These are phyloP conservation scores for Morpho deidamia DNA, from an alignment of 2,888 invertebrate species.

Conservation along the genomic window DNA sequence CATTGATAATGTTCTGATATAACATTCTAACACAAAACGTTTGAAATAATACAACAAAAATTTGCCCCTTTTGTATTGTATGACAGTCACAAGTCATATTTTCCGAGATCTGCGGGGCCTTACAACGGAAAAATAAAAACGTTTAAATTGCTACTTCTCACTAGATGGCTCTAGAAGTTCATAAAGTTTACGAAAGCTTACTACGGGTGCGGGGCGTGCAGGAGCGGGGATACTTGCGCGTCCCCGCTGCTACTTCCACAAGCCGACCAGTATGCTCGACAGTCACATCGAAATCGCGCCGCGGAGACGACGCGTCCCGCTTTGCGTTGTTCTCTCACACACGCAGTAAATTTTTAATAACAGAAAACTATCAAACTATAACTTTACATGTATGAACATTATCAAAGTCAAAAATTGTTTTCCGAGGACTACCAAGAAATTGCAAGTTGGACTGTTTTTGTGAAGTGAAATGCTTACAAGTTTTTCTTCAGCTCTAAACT, in stretches of 20 bases:
- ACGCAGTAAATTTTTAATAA: conserved; percentile 69
- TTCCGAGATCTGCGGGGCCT: not conserved
- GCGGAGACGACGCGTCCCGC: conserved; percentile 53
- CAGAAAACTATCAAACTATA: conserved; percentile 52
- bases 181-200: conserved; percentile 40
- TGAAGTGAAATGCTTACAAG: conserved; percentile 71
- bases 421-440: conserved; percentile 37
- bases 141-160: conserved; percentile 32
- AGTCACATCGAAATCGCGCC: conserved; percentile 68
- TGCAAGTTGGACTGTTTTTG: conserved; percentile 48
- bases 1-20: too few relatives aligned
- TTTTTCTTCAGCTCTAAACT: conserved; percentile 65
- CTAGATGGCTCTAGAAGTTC: conserved; percentile 51
- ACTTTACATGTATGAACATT: conserved; percentile 45
- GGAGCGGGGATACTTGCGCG: conserved; percentile 58
- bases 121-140: not conserved
- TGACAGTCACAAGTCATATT: too few relatives aligned
- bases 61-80: too few relatives aligned
- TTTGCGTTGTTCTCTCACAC: conserved; percentile 50
- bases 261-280: conserved; percentile 59
- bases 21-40: too few relatives aligned
- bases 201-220: conserved; percentile 41
- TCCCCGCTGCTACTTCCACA: conserved; percentile 65
- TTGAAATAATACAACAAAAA: too few relatives aligned
- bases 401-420: conserved; percentile 32